Evolutionary conservation across 2,888 invertebrate genomes (phyloP), one percentile per base, ranked within the genome.

Genomic region (Xylota sylvarum): DNA sequence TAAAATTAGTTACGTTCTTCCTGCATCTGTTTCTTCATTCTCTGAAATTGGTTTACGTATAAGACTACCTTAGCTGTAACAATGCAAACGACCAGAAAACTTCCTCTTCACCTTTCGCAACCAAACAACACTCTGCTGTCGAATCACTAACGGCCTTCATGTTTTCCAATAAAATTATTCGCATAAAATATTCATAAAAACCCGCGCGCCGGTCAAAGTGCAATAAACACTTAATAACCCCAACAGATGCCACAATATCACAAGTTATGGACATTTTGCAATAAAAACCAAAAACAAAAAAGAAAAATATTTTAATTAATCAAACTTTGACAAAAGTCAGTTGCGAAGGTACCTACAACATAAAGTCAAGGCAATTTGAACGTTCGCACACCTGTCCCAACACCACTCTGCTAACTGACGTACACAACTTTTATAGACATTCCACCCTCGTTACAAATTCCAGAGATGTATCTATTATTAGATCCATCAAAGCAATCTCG

Each of bases 401-500:
- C 27, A 5, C 30, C 52, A 23, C 27, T 5, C 12, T 10, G 4
- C 5, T 27, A 35, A 56, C 17, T 56, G 56, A 56, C 56, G 56
- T 17, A 23, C 56, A 32, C 30, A 17, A 50, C 35, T 56, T 56
- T 56, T 56, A 56, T 56, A 35, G 56, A 35, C 35, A 32, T 35
- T 55, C 55, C 55, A 55, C 55, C 55, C 55, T 55, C 55, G 55
- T 32, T 32, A 27, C 55, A 55, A 55, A 55, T 30, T 35, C 35
- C 35, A 58, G 58, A 58, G 12, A 46, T 10, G 23, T 55, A 37
- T 56, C 46, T 30, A 32, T 12, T 56, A 40, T 55, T 46, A 40
- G 52, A 56, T 14, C 30, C 27, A 40, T 37, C 48, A 48, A 48
- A 48, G 48, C 19, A 19, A 19, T 48, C 23, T 50, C 50, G 23